phyloP scores from a whole-genome alignment of 2,113 vertebrate species.

The Amphilophus citrinellus region DNA sequence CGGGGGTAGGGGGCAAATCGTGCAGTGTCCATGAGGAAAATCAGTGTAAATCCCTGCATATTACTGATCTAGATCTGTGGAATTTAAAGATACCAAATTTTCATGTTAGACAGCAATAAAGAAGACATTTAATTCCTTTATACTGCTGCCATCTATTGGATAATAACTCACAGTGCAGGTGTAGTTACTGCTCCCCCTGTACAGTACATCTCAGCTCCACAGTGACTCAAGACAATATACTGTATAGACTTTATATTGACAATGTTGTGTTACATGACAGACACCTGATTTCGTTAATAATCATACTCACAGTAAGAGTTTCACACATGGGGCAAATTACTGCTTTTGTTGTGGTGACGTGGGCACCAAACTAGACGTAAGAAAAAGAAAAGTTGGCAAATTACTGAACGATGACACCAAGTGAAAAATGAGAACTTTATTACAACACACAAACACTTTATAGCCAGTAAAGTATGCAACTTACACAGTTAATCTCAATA shows the following conservation, averaged over 20 bases:
- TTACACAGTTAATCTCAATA: conserved; percentile 56
- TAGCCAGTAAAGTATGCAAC: conserved; percentile 58
- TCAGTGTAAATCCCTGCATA: background rate
- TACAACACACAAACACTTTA: conserved; percentile 68
- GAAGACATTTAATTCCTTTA: conserved; percentile 1
- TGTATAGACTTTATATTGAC: background rate
- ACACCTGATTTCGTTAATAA: background rate
- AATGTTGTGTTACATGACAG: background rate
- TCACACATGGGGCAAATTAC: no score
- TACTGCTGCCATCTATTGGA: conserved; percentile 62
- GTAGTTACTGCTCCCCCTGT: background rate
- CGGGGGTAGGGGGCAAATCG: no score
- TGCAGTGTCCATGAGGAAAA: no score
- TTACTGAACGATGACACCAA: background rate
- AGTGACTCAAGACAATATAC: background rate
- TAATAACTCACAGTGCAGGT: background rate
- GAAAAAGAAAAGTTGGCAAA: background rate
- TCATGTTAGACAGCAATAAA: background rate
- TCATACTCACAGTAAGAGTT: background rate
- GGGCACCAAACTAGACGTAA: background rate
- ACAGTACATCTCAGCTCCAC: background rate
- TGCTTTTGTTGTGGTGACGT: background rate
- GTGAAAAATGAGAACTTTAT: conserved; percentile 75
- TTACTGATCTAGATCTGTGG: background rate
- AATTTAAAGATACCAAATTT: background rate